These are phyloP conservation scores for Aurelia sp. DNA, from an alignment of 30 jellyfish, hydroid and myxozoan species.

Conservation along the genomic window DNA sequence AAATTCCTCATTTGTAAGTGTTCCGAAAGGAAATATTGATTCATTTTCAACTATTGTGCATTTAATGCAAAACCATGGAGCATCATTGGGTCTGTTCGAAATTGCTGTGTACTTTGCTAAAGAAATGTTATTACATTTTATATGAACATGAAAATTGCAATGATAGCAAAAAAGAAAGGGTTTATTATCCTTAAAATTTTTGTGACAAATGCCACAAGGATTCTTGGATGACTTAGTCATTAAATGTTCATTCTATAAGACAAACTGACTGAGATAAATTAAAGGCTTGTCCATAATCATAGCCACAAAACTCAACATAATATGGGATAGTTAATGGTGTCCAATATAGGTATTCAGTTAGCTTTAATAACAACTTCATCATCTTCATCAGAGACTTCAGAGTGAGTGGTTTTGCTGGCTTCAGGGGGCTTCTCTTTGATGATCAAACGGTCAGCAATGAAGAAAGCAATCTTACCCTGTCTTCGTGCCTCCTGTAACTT, in stretches of 20 bases:
- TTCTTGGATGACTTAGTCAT: constrained; percentile 1
- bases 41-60: no score
- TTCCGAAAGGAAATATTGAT: no score
- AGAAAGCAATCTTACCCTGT: neutral
- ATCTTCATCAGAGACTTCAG: neutral
- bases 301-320: no score
- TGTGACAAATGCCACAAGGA: constrained; percentile 9
- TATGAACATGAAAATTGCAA: no score
- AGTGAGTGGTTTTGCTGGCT: neutral
- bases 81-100: no score
- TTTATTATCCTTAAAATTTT: no score
- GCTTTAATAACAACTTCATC: neutral
- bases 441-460: neutral
- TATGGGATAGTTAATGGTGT: neutral
- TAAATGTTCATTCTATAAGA: no score
- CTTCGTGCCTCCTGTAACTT: neutral
- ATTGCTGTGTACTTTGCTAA: no score
- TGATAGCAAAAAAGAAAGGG: neutral
- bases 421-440: constrained; percentile 1
- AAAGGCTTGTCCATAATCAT: no score
- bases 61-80: no score
- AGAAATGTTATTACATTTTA: no score
- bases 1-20: neutral
- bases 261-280: no score
- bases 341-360: neutral